A percentile compares a stretch with the other conserved stretches of the same genome.
Conservation (phyloP, 1,140 invertebrate species). For the Popillia japonica region DNA sequence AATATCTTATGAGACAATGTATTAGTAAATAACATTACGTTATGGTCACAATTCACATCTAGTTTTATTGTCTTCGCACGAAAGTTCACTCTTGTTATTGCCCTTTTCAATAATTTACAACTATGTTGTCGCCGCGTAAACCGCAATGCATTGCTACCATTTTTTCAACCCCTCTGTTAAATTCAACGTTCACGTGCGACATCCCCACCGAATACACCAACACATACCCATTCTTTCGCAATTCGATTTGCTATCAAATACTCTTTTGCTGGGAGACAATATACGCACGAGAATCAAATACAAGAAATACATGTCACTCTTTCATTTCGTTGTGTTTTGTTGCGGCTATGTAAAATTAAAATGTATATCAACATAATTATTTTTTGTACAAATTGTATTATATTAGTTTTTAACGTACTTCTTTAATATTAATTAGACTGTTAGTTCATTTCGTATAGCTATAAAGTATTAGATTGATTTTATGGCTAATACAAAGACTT, state of each 20-base stretch:
- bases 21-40: constrained; percentile 20
- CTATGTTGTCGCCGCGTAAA: neutral
- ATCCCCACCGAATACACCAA: neutral
- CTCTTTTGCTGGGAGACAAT: constrained; percentile 9
- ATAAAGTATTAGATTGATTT: too few species aligned
- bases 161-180: constrained; percentile 7
- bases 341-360: too few species aligned
- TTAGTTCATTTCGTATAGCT: too few species aligned
- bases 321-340: too few species aligned
- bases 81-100: constrained; percentile 21
- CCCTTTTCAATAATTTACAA: constrained; percentile 15
- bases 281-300: neutral
- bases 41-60: constrained; percentile 19
- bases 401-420: too few species aligned
- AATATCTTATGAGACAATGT: constrained; percentile 15
- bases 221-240: neutral
- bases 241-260: constrained; percentile 15
- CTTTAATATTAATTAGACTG: too few species aligned
- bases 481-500: too few species aligned
- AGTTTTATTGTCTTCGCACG: constrained; percentile 7
- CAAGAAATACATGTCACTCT: neutral
- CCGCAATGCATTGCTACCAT: neutral
- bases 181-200: neutral
- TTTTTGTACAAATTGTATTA: too few species aligned
- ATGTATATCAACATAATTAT: too few species aligned